Percentiles rank a stretch among this genome's conserved stretches.
Evolutionary conservation across 2,888 invertebrate species (phyloP).

Genomic region (Zhengitettix transpicula): DNA sequence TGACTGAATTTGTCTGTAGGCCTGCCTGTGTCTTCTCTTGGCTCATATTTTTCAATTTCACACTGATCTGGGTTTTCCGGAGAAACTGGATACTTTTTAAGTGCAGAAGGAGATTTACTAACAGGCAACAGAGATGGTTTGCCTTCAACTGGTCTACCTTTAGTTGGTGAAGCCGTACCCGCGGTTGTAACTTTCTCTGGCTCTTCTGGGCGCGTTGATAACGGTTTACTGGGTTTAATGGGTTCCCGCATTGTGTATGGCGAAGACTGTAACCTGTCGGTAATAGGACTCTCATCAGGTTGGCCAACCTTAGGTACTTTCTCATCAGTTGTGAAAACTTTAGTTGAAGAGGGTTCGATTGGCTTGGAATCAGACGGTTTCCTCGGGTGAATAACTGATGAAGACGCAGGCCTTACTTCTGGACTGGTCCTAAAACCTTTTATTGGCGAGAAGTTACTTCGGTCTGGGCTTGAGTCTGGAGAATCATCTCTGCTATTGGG

Average conservation of each 20-base stretch:
- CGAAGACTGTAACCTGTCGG: background rate
- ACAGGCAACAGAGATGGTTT: background rate
- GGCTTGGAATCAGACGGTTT: too few relatives aligned
- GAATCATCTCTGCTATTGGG: conserved; percentile 1
- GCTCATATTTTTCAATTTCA: background rate
- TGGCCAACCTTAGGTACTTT: too few relatives aligned
- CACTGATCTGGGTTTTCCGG: background rate
- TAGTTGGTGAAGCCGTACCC: background rate
- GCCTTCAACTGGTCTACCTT: conserved; percentile 2
- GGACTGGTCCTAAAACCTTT: conserved; percentile 16
- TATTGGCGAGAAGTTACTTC: conserved; percentile 18
- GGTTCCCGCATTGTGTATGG: conserved; percentile 5
- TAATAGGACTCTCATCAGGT: too few relatives aligned
- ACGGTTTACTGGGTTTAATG: conserved; percentile 8
- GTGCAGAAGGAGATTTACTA: background rate
- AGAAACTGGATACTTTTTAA: background rate
- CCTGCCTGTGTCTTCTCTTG: background rate
- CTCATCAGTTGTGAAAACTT: too few relatives aligned
- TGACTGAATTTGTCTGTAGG: background rate
- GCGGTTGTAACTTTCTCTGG: background rate
- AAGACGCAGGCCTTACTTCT: conserved; percentile 5
- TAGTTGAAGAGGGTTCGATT: too few relatives aligned
- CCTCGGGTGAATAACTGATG: too few relatives aligned
- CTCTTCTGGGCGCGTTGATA: conserved; percentile 1
- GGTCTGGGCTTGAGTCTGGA: conserved; percentile 17